Conservation (phyloP, 2,888 invertebrate species). For the Tachystola acroxantha region DNA sequence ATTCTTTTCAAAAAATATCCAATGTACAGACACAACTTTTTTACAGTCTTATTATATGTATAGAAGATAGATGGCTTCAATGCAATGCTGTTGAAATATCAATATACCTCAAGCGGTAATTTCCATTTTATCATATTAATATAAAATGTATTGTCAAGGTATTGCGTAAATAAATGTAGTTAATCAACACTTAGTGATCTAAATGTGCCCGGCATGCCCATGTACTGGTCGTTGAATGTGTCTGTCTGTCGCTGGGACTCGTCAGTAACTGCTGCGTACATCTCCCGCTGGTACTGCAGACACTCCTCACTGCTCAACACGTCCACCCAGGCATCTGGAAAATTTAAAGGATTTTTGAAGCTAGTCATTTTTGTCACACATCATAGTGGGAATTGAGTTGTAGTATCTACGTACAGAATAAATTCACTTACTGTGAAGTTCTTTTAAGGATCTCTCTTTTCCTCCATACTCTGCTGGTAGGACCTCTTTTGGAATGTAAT, state of each 20-base stretch:
- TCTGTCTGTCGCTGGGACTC: conserved; percentile 32
- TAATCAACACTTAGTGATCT: conserved; percentile 28
- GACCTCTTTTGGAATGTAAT: conserved; percentile 24
- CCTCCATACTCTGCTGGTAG: conserved; percentile 38
- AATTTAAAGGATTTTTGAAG: conserved; percentile 1
- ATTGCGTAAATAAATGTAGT: too few relatives aligned
- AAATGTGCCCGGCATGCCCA: conserved; percentile 34
- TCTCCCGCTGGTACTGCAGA: conserved; percentile 25
- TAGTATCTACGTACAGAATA: too few relatives aligned
- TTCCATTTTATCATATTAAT: too few relatives aligned
- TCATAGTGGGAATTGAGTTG: too few relatives aligned
- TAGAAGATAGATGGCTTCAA: too few relatives aligned
- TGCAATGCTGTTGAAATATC: too few relatives aligned
- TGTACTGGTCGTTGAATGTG: conserved; percentile 33
- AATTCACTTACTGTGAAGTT: conserved; percentile 23
- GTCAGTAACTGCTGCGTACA: conserved; percentile 30
- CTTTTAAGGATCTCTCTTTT: conserved; percentile 21
- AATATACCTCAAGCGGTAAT: too few relatives aligned
- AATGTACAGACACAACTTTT: too few relatives aligned
- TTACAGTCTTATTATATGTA: too few relatives aligned
- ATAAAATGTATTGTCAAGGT: too few relatives aligned
- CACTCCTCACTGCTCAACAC: conserved; percentile 27
- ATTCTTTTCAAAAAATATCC: too few relatives aligned
- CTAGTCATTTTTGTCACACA: not conserved
- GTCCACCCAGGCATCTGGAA: conserved; percentile 26